A percentile compares a stretch with the other conserved stretches of the same genome.
Conservation (phyloP, 2,888 invertebrate genomes). For the Gonocerus acuteangulatus region DNA sequence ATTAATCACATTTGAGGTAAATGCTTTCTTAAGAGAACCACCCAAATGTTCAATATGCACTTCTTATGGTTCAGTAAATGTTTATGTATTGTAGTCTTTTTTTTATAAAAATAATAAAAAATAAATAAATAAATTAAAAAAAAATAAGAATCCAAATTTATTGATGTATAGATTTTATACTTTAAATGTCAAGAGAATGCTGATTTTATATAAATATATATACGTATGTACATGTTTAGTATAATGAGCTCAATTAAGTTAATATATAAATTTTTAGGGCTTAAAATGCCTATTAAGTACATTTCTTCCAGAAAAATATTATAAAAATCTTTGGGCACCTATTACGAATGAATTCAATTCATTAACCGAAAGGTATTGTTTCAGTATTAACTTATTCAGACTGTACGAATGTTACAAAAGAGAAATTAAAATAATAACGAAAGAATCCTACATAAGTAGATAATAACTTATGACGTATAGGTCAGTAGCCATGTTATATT, state of each 20-base stretch:
- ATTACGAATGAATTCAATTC: no score
- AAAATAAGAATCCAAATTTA: conserved; percentile 8
- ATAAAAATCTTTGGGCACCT: no score
- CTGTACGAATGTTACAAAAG: no score
- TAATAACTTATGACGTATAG: neutral
- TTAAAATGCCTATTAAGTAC: neutral
- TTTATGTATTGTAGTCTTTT: conserved; percentile 14
- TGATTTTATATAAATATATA: neutral
- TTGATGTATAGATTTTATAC: conserved; percentile 24
- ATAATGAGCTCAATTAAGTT: conserved; percentile 22
- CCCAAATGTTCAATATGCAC: conserved; percentile 4
- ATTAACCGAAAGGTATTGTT: no score
- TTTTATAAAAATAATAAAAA: conserved; percentile 4
- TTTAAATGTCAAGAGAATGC: conserved; percentile 3
- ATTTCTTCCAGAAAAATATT: no score
- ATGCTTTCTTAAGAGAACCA: no score
- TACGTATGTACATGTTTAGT: neutral
- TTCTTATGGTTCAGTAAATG: conserved; percentile 14
- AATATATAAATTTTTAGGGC: conserved; percentile 11
- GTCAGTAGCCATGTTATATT: neutral
- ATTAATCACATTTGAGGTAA: no score
- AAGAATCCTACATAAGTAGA: no score
- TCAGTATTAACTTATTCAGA: no score
- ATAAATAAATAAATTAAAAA: neutral
- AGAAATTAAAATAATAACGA: no score